A percentile compares a stretch with the other conserved stretches of the same genome.
Evolutionary conservation across 2,797 vertebrate species (phyloP).

Genomic region (Hoplostethus mediterraneus): DNA sequence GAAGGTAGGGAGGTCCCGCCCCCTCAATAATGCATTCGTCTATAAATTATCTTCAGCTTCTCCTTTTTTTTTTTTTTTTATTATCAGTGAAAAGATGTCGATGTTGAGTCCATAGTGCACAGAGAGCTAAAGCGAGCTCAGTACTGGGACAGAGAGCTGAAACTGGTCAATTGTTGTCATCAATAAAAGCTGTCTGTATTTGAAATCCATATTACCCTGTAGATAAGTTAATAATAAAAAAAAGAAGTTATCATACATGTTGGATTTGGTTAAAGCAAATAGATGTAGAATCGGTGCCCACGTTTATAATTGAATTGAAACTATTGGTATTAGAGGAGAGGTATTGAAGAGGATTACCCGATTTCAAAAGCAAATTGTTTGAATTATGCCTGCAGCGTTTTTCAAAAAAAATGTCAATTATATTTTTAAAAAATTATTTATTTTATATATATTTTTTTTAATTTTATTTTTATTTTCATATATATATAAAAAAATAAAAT

Average conservation of each 20-base stretch:
- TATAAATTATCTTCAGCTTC: background rate
- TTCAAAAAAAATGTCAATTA: too few relatives aligned
- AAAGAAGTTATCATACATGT: slow-evolving; percentile 35
- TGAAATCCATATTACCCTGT: background rate
- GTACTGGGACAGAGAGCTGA: background rate
- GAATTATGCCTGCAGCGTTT: too few relatives aligned
- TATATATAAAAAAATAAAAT: too few relatives aligned
- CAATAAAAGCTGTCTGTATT: background rate
- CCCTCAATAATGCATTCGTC: background rate
- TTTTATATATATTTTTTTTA: too few relatives aligned
- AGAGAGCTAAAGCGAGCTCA: background rate
- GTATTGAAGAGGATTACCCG: too few relatives aligned
- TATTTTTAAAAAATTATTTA: too few relatives aligned
- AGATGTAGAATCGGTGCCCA: slow-evolving; percentile 20
- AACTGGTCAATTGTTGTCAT: too few relatives aligned
- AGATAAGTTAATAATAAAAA: slow-evolving; percentile 13
- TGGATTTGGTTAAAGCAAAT: slow-evolving; percentile 26
- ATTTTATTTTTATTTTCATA: too few relatives aligned
- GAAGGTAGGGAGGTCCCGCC: slow-evolving; percentile 86
- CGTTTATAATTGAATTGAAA: background rate
- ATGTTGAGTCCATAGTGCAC: background rate
- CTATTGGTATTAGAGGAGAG: too few relatives aligned
- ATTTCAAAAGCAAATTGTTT: too few relatives aligned
- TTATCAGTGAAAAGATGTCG: background rate
- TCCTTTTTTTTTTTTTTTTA: background rate